These are phyloP conservation scores for Muscina levida DNA, from an alignment of 2,888 invertebrate species.

Conservation along the genomic window DNA sequence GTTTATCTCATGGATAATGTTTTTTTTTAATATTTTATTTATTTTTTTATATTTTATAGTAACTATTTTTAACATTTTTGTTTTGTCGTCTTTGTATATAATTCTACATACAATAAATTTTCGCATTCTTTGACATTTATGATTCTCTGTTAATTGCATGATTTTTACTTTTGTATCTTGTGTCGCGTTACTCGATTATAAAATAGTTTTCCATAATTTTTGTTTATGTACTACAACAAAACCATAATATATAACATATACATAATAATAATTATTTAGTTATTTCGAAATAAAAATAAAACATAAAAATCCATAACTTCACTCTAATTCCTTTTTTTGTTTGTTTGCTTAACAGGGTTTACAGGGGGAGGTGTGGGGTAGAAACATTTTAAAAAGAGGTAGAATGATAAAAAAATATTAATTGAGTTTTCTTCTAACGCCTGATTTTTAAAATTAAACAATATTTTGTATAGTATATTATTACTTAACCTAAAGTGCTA, in stretches of 20 bases:
- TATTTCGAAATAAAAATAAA: background rate
- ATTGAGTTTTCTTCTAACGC: slow-evolving; percentile 3
- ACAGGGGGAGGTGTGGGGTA: background rate
- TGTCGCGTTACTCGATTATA: too few species aligned
- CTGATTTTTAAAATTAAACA: slow-evolving; percentile 15
- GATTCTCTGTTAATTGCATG: too few species aligned
- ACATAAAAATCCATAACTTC: background rate
- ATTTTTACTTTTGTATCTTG: too few species aligned
- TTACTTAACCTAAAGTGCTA: slow-evolving; percentile 19
- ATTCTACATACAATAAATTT: too few species aligned
- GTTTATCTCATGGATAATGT: too few species aligned
- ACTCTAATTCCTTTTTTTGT: slow-evolving; percentile 6
- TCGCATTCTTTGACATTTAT: too few species aligned
- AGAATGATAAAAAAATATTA: slow-evolving; percentile 19
- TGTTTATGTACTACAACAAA: background rate
- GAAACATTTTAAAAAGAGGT: slow-evolving; percentile 9
- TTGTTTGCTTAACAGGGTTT: background rate
- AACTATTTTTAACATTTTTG: too few species aligned
- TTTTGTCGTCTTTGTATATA: too few species aligned
- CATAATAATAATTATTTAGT: background rate
- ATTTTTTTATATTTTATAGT: too few species aligned
- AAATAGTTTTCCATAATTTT: too few species aligned
- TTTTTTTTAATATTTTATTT: too few species aligned
- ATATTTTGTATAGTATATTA: background rate
- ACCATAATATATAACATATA: background rate